phyloP scores from a whole-genome alignment of 2,888 invertebrate species.

The Pardosa pseudoannulata region DNA sequence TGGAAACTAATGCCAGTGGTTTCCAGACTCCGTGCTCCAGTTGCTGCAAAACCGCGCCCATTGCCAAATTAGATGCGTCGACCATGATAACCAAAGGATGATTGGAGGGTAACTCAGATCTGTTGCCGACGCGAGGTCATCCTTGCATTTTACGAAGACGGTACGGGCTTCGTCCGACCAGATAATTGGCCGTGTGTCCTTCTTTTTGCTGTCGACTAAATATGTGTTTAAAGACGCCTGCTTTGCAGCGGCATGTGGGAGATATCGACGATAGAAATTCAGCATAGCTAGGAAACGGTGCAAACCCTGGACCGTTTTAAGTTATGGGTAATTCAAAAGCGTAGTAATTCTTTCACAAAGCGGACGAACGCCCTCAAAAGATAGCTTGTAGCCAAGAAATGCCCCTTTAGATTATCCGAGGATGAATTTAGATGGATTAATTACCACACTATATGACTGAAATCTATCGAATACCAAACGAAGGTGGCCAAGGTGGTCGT shows the following conservation, averaged over 20 bases:
- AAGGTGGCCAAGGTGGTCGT: neutral
- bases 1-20: neutral
- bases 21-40: neutral
- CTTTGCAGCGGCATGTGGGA: neutral
- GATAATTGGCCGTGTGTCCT: no score
- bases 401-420: neutral
- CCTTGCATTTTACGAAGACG: no score
- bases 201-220: neutral
- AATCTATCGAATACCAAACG: neutral
- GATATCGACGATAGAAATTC: neutral
- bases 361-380: neutral
- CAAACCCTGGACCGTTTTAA: neutral
- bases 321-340: neutral
- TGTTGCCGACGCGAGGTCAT: no score
- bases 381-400: slow-evolving; percentile 2
- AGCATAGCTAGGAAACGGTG: neutral
- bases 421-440: neutral
- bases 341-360: neutral
- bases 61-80: no score
- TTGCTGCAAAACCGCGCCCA: no score
- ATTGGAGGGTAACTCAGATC: no score
- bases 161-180: no score
- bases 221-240: slow-evolving; percentile 4
- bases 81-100: no score
- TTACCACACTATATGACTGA: neutral